phyloP scores from a whole-genome alignment of 2,113 vertebrate species.

The Eclectus roratus region DNA sequence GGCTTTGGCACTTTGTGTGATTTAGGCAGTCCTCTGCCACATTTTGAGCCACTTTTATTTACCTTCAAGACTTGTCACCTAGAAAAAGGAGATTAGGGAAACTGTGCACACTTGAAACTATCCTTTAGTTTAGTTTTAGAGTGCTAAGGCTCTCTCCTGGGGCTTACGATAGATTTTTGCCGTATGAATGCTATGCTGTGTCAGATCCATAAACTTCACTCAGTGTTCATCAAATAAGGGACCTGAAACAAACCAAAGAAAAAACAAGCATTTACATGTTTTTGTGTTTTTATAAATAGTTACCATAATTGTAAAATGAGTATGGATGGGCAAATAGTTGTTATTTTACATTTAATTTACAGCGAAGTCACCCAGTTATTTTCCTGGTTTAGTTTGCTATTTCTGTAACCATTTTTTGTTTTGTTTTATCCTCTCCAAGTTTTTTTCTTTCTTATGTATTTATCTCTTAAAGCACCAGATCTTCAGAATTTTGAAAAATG shows the following conservation, averaged over 20 bases:
- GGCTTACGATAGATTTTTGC: background rate
- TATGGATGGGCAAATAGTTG: background rate
- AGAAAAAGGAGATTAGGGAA: background rate
- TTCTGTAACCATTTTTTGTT: background rate
- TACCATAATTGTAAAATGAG: background rate
- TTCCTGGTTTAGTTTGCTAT: background rate
- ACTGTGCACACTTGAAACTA: background rate
- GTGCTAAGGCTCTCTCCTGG: background rate
- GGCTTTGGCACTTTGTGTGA: background rate
- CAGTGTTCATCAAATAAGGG: background rate
- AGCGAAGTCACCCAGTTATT: background rate
- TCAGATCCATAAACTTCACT: background rate
- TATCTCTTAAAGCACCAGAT: background rate
- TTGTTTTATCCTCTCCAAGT: background rate
- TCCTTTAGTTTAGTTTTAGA: background rate
- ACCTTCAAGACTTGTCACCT: background rate
- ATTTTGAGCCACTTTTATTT: background rate
- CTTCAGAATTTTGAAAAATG: background rate
- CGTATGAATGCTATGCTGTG: background rate
- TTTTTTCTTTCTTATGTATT: background rate
- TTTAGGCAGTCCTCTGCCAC: background rate
- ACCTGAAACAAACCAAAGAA: background rate
- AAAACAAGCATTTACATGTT: background rate
- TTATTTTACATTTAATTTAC: background rate
- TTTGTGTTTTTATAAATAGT: background rate